These are phyloP conservation scores for Ecdyonurus torrentis DNA, from an alignment of 2,888 invertebrate species.

Conservation along the genomic window DNA sequence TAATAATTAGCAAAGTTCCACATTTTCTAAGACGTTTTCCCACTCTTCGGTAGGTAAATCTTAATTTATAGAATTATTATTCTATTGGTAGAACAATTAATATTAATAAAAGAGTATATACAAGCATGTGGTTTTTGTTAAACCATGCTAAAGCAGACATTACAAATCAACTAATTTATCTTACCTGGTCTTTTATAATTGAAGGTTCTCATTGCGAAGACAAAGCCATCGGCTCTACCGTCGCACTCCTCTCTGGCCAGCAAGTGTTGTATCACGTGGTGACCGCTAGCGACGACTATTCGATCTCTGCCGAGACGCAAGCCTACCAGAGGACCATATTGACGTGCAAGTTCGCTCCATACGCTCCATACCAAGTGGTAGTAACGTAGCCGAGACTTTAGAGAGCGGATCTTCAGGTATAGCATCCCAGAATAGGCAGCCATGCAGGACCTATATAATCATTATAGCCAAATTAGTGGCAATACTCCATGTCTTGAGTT, in stretches of 20 bases:
- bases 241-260: conserved; percentile 45
- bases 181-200: conserved; percentile 48
- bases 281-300: conserved; percentile 42
- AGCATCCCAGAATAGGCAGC: not conserved
- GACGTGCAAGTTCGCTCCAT: conserved; percentile 34
- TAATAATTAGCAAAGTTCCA: too few relatives aligned
- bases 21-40: too few relatives aligned
- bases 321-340: conserved; percentile 48
- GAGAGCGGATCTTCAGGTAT: not conserved
- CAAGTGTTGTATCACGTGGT: conserved; percentile 41
- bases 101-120: too few relatives aligned
- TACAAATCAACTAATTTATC: not conserved
- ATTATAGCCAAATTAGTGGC: too few relatives aligned
- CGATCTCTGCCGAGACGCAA: conserved; percentile 43
- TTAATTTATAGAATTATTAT: too few relatives aligned
- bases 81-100: too few relatives aligned
- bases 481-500: too few relatives aligned
- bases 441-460: not conserved
- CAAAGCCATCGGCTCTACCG: conserved; percentile 53
- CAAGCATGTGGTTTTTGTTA: too few relatives aligned
- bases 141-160: too few relatives aligned
- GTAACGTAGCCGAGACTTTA: conserved; percentile 22
- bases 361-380: conserved; percentile 46
- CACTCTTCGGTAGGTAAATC: too few relatives aligned
- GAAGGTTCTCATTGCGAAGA: conserved; percentile 45